Conservation (phyloP, 2,113 vertebrate species). For the Periophthalmus modestus region DNA sequence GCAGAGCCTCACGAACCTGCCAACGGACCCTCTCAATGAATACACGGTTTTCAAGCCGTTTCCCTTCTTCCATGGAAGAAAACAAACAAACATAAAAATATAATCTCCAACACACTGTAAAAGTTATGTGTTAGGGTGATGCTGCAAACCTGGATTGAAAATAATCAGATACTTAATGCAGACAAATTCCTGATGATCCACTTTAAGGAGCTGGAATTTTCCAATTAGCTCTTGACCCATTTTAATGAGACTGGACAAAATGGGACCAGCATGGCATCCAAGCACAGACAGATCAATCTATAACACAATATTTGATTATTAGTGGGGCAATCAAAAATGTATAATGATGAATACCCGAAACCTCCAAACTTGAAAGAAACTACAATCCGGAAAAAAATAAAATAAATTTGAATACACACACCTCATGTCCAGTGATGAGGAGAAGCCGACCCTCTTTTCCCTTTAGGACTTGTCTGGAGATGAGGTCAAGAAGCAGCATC, state of each 20-base stretch:
- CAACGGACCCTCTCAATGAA: constrained; percentile 86
- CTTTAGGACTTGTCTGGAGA: constrained; percentile 88
- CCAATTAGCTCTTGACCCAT: constrained; percentile 83
- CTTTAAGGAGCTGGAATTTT: constrained; percentile 82
- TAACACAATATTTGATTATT: constrained; percentile 8
- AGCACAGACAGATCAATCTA: constrained; percentile 84
- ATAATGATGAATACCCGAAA: background rate
- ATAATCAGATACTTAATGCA: constrained; percentile 93
- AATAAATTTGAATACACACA: constrained; percentile 38
- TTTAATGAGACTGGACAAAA: constrained; percentile 80
- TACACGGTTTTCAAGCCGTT: constrained; percentile 85
- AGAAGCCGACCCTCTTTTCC: constrained; percentile 84
- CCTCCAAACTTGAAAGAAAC: background rate
- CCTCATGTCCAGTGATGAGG: constrained; percentile 90
- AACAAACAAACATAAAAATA: background rate
- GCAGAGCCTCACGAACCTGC: constrained; percentile 84
- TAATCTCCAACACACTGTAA: background rate
- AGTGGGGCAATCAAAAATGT: background rate
- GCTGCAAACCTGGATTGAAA: constrained; percentile 88
- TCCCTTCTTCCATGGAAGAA: constrained; percentile 78
- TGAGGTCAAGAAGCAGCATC: constrained; percentile 87
- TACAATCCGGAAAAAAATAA: background rate
- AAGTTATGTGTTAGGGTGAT: background rate
- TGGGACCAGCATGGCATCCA: constrained; percentile 76
- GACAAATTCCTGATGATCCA: constrained; percentile 87